Conservation (phyloP, 2,888 invertebrate genomes). For the Noctua pronuba region DNA sequence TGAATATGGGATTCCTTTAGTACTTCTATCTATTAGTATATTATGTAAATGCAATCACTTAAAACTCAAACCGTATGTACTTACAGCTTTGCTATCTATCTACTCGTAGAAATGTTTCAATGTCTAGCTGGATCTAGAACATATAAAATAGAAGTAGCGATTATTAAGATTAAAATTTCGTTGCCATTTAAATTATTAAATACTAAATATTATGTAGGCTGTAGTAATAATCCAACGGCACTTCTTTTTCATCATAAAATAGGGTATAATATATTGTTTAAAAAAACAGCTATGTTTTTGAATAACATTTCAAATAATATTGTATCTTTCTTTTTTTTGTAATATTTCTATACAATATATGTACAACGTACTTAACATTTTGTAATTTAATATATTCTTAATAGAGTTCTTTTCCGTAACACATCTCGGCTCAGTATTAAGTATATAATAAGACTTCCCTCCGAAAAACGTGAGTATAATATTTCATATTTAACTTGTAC, state of each 20-base stretch:
- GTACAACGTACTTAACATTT: constrained; percentile 31
- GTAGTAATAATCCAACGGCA: constrained; percentile 12
- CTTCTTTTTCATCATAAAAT: constrained; percentile 6
- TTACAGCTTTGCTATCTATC: constrained; percentile 34
- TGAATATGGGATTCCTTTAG: background rate
- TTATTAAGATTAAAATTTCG: constrained; percentile 44
- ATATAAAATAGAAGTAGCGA: constrained; percentile 47
- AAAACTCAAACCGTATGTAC: constrained; percentile 19
- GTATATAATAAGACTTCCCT: constrained; percentile 47
- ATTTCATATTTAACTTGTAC: constrained; percentile 1
- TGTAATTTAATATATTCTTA: constrained; percentile 8
- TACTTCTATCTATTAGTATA: background rate
- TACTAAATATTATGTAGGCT: constrained; percentile 19
- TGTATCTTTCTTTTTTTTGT: constrained; percentile 6
- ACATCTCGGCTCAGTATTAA: constrained; percentile 50
- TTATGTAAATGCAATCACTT: constrained; percentile 3
- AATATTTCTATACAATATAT: constrained; percentile 22
- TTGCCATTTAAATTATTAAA: constrained; percentile 61
- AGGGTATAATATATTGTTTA: constrained; percentile 10
- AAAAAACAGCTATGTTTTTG: constrained; percentile 20
- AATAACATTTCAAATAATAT: constrained; percentile 45
- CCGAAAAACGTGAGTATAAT: constrained; percentile 37
- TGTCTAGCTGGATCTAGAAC: constrained; percentile 62
- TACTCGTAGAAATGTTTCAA: constrained; percentile 37
- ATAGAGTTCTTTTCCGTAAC: constrained; percentile 20